Evolutionary conservation across 2,113 vertebrate species (phyloP).

Genomic region (Atractosteus spatula): DNA sequence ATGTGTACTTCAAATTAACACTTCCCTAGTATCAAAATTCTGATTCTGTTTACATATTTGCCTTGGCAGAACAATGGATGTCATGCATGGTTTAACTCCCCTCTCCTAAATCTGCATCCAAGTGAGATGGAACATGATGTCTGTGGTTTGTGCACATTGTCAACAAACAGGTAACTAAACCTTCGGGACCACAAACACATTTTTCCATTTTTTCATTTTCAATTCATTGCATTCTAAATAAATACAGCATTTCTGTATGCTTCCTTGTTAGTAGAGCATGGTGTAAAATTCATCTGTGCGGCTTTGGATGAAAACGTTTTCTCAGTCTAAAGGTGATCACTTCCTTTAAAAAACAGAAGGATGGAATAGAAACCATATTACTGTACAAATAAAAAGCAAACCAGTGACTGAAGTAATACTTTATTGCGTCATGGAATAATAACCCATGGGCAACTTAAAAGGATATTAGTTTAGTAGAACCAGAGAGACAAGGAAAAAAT

Average conservation of each 20-base stretch:
- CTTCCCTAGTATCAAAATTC: background rate
- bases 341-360: conserved; percentile 1
- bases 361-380: no score
- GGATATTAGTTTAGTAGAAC: no score
- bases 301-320: conserved; percentile 33
- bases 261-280: conserved; percentile 38
- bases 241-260: background rate
- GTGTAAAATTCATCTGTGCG: conserved; percentile 6
- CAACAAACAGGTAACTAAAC: conserved; percentile 58
- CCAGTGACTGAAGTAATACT: no score
- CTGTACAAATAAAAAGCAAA: no score
- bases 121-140: conserved; percentile 22
- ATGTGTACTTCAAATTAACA: background rate
- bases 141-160: conserved; percentile 21
- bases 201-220: conserved; percentile 16
- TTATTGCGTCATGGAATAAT: no score
- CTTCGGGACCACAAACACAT: conserved; percentile 49
- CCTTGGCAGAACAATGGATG: background rate
- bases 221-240: conserved; percentile 5
- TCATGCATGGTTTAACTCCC: background rate
- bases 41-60: background rate
- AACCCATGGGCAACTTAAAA: no score
- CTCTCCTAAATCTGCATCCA: background rate
- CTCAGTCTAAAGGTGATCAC: conserved; percentile 22
- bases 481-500: no score